phyloP scores from a whole-genome alignment of 1,140 invertebrate species.

The Arctopsyche grandis region DNA sequence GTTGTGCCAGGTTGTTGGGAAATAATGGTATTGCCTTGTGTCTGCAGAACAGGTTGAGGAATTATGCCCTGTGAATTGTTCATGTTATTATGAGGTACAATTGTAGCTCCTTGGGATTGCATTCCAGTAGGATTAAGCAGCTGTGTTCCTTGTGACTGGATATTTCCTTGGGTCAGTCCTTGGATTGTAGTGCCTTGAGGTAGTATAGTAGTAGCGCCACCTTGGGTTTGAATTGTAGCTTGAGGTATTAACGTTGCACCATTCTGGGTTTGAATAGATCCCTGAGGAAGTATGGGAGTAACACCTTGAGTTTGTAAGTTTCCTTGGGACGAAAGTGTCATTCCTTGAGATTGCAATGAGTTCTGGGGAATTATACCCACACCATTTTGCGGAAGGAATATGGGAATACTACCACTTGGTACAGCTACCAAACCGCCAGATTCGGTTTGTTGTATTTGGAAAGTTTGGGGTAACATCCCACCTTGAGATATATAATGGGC shows the following conservation, averaged over 20 bases:
- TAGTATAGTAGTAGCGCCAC: conserved; percentile 62
- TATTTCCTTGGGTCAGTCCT: conserved; percentile 61
- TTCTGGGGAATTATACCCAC: conserved; percentile 64
- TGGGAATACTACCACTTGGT: conserved; percentile 71
- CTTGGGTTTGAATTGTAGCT: conserved; percentile 63
- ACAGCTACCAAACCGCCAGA: conserved; percentile 70
- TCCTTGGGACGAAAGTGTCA: conserved; percentile 63
- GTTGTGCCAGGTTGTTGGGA: conserved; percentile 61
- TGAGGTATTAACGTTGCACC: conserved; percentile 64
- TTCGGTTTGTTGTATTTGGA: conserved; percentile 71
- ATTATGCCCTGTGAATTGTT: conserved; percentile 63
- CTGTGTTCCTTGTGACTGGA: conserved; percentile 62
- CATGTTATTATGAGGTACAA: conserved; percentile 64
- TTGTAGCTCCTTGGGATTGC: conserved; percentile 62
- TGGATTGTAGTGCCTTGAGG: conserved; percentile 64
- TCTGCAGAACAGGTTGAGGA: conserved; percentile 61
- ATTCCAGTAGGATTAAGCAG: conserved; percentile 62
- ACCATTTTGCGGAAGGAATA: conserved; percentile 66
- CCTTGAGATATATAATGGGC: conserved; percentile 70
- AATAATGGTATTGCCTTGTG: conserved; percentile 64
- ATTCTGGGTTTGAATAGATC: conserved; percentile 59
- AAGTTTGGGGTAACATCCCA: conserved; percentile 70
- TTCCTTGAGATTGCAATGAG: conserved; percentile 60
- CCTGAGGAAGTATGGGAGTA: conserved; percentile 64
- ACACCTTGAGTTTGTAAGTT: conserved; percentile 66